Evolutionary conservation across 2,888 invertebrate species (phyloP).

Genomic region (Xylota sylvarum): DNA sequence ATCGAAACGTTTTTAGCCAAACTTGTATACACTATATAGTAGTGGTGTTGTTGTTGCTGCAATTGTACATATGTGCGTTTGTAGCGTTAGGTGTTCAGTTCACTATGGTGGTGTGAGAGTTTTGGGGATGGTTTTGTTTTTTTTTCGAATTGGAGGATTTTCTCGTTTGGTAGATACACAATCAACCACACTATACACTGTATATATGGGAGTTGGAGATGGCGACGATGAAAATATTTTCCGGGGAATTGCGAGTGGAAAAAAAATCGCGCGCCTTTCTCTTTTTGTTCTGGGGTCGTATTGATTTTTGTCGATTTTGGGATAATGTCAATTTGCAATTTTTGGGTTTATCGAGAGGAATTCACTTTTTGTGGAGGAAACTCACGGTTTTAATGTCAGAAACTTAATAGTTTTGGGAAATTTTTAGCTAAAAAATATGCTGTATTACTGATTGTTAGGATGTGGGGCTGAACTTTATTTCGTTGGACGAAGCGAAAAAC

Average conservation of each 20-base stretch:
- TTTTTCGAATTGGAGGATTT: conserved; percentile 67
- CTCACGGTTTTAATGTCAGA: neutral
- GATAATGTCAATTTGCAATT: conserved; percentile 52
- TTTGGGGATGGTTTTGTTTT: conserved; percentile 66
- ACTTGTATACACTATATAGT: conserved; percentile 54
- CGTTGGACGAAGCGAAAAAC: conserved; percentile 37
- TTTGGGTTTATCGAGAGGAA: neutral
- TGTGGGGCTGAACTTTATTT: conserved; percentile 52
- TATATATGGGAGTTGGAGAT: conserved; percentile 1
- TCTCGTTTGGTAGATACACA: conserved; percentile 54
- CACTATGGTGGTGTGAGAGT: conserved; percentile 55
- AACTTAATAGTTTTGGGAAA: conserved; percentile 25
- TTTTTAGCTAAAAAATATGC: conserved; percentile 11
- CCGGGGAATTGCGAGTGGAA: conserved; percentile 34
- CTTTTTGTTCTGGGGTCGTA: conserved; percentile 54
- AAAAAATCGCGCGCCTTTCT: conserved; percentile 72
- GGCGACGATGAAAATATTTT: conserved; percentile 58
- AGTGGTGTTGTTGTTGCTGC: conserved; percentile 40
- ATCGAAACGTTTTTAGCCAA: conserved; percentile 47
- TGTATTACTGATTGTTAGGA: conserved; percentile 11
- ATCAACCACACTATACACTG: conserved; percentile 46
- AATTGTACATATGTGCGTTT: conserved; percentile 65
- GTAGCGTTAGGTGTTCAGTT: conserved; percentile 64
- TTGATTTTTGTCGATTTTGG: conserved; percentile 65
- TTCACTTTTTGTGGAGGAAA: conserved; percentile 4